Conservation (phyloP, 2,797 vertebrate genomes). For the Heterohyrax brucei region DNA sequence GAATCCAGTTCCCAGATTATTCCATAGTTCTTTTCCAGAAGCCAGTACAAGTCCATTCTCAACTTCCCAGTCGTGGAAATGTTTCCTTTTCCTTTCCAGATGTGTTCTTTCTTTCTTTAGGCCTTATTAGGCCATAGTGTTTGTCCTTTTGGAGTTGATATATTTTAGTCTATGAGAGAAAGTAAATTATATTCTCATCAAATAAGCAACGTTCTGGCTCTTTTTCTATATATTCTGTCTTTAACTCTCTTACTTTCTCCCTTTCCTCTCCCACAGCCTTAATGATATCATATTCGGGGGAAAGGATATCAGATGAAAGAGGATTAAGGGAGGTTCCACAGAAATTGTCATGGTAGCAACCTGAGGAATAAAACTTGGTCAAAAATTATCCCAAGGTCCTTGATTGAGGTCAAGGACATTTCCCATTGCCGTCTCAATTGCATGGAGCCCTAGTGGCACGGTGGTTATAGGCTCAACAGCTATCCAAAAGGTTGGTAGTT, state of each 20-base stretch:
- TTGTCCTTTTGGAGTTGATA: slow-evolving; percentile 67
- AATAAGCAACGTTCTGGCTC: background rate
- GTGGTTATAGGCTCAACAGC: no score
- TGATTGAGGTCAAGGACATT: background rate
- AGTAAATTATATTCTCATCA: slow-evolving; percentile 57
- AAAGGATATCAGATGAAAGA: background rate
- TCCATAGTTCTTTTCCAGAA: slow-evolving; percentile 75
- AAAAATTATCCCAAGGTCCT: background rate
- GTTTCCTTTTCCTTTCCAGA: slow-evolving; percentile 73
- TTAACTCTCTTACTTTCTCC: background rate
- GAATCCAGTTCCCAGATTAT: slow-evolving; percentile 69
- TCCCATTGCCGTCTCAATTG: background rate
- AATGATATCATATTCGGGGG: background rate
- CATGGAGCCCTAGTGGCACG: no score
- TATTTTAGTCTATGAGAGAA: slow-evolving; percentile 39
- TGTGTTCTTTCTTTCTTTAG: slow-evolving; percentile 50
- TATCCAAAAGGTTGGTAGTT: no score
- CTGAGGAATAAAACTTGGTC: background rate
- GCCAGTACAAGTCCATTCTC: slow-evolving; percentile 49
- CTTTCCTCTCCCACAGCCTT: background rate
- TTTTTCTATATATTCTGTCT: background rate
- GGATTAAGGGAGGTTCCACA: background rate
- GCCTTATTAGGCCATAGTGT: slow-evolving; percentile 64
- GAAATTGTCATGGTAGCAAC: background rate
- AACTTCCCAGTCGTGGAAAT: slow-evolving; percentile 45